Evolutionary conservation across 2,888 invertebrate genomes (phyloP), one percentile per base, ranked within the genome.

Genomic region (Himalopsyche anomala): DNA sequence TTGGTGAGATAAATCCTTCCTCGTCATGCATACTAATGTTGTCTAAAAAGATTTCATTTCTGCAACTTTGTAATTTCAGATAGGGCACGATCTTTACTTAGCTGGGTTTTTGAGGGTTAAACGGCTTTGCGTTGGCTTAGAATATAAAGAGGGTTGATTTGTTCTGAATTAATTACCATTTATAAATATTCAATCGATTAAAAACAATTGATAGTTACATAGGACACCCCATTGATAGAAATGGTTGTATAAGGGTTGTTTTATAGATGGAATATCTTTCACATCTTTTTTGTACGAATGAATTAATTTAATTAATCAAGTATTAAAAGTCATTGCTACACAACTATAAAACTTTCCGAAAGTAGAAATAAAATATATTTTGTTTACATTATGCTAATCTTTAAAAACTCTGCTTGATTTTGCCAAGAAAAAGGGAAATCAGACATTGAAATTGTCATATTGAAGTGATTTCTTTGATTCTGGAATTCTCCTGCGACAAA

Each of bases 1-100:
- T 38, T 74, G 74, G 74, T 15, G 74, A 74, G 74, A 74, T 74
- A 74, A 74, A 74, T 74, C 74, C 51, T 74, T 74, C 74, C 74
- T 74, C 36, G 74, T 12, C 74, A 74, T 74, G 74, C 74, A 74
- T 74, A 74, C 74, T 74, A 74, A 74, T 74, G 74, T 36, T 12
- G 19, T 12, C 74, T 74, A 38, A 74, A 74, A 74, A 74, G 74
- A 74, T 74, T 74, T 74, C 74, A 74, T 36, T 74, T 74, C 74
- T 74, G 74, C 28, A 28, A 74, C 74, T 74, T 74, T 74, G 74
- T 74, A 74, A 74, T 74, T 74, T 74, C 15, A 74, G 74, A 74
- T 74, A 74, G 38, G 74, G 74, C 74, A 74, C 74, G 74, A 74
- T 74, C 74, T 74, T 74, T 74, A 36, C 74, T 74, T 36, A 4